Evolutionary conservation across 2,888 invertebrate genomes (phyloP).

Genomic region (Dicranocentrus wangi): DNA sequence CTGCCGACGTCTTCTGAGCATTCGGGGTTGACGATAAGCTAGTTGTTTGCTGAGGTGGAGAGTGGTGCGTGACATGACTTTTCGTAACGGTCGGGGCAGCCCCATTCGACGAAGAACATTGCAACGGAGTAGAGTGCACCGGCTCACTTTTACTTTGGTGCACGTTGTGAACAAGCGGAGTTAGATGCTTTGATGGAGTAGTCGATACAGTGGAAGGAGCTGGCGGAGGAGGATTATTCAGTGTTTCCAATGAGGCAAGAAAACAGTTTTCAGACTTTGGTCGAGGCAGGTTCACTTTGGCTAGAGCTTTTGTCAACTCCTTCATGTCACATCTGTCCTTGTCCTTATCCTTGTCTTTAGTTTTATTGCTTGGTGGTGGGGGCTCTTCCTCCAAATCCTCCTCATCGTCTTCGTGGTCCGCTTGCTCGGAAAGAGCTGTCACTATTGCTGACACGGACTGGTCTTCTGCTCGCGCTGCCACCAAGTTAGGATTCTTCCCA

Average conservation of each 20-base stretch:
- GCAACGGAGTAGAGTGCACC: slow-evolving; percentile 34
- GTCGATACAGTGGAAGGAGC: slow-evolving; percentile 54
- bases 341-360: slow-evolving; percentile 69
- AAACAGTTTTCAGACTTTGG: slow-evolving; percentile 86
- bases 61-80: slow-evolving; percentile 44
- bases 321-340: slow-evolving; percentile 72
- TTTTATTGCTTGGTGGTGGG: slow-evolving; percentile 63
- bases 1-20: slow-evolving; percentile 31
- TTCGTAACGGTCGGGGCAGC: slow-evolving; percentile 34
- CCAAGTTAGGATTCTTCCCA: slow-evolving; percentile 96
- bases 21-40: slow-evolving; percentile 40
- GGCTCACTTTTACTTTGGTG: slow-evolving; percentile 54
- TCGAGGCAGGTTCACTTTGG: slow-evolving; percentile 76
- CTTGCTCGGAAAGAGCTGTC: slow-evolving; percentile 92
- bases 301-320: slow-evolving; percentile 73
- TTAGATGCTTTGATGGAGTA: slow-evolving; percentile 47
- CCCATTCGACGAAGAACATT: slow-evolving; percentile 40
- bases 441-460: slow-evolving; percentile 94
- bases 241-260: slow-evolving; percentile 76
- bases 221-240: slow-evolving; percentile 63
- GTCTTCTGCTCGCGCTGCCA: slow-evolving; percentile 81
- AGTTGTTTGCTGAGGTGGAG: slow-evolving; percentile 42
- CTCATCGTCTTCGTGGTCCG: slow-evolving; percentile 83
- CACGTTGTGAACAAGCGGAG: slow-evolving; percentile 52
- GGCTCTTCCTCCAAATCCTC: slow-evolving; percentile 71